Evolutionary conservation across 2,797 vertebrate genomes (phyloP), one percentile per base, ranked within the genome.

Genomic region (Sebastes miniatus): DNA sequence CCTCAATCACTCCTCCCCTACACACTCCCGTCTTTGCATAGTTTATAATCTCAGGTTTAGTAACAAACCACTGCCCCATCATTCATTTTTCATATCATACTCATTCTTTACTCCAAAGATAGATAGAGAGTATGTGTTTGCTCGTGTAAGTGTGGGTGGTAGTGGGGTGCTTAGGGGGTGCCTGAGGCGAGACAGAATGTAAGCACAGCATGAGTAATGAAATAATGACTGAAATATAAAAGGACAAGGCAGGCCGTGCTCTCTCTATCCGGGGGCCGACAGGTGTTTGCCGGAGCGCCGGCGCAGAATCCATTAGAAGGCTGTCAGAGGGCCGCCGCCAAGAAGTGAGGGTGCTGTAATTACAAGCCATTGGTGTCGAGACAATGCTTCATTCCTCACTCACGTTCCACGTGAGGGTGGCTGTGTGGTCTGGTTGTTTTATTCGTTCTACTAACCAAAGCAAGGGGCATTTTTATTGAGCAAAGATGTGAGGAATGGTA

Each of bases 211-310:
- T 91, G 90, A 93, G 90, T 93, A 94, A 95, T 95, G 89, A 94
- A 94, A 94, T 95, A 95, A 95, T 93, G 90, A 91, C 85, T 90
- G 76, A 92, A 94, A 93, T 90, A 89, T 86, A 92, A 91, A 91
- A 92, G 85, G 81, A 89, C 72, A 52, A 90, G 86, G 75, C 86
- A 79, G 82, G 84, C 81, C 67, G 4, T 58, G 77, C 74, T 88
- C 88, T 85, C 79, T 81, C 82, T 89, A 61, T 92, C 89, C 39
- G 32, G 86, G 82, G 87, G 88, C 90, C 86, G 90, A 92, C 93
- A 94, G 94, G 92, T 94, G 91, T 95, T 91, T 91, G 92, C 86
- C 2, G 58, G 76, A 88, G 83, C 68, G 34, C 68, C 27, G 54
- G 75, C 79, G 88, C 78, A 77, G 85, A 91, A 88, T 92, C 85